Evolutionary conservation across 2,113 vertebrate species (phyloP), one percentile per base, ranked within the genome.

Genomic region (Bufo bufo): DNA sequence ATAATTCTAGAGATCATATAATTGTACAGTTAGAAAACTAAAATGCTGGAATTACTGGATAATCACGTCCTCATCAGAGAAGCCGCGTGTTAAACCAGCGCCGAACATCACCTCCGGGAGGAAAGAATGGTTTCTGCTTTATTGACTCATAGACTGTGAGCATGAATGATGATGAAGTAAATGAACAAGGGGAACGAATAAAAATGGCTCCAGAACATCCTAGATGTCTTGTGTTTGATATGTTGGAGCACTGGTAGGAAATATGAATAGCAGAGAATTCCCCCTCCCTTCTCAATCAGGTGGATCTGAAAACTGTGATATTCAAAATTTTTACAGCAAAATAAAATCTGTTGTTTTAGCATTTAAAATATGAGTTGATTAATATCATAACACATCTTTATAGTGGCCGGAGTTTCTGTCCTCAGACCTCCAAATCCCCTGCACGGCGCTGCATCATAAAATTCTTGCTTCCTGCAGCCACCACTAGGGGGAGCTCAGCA

Each of bases 111-210:
- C 81, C 63, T 6, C 61, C 9, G 81, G 45, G 61, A 82, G 49
- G n/a, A 69, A 4, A 11, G 61, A 82, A 65, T n/a, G 81, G 45
- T 49, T 47, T 63, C 20, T 33, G 20, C 59, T 52, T 47, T 50
- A 82, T 82, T 47, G 65, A 3, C 80, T 69, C 59, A 50, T 45
- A 52, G 8, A 52, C 47, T 5, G 45, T 33, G 16, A 69, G 50
- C 81, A 52, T 66, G 45, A 49, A 45, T 23, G 49, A 66, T 69
- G 80, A 82, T 82, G 43, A 69, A 83, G 43, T 69, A 47, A 69
- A 47, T 23, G 61, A 66, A 83, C 8, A 52, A n/a, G 16, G 20
- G 72, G 47, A 83, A 65, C 20, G 45, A 66, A 83, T 50, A 66
- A 83, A 80, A 66, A 69, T 52, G 45, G 12, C 81, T 69, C 52